Evolutionary conservation across 2,888 invertebrate genomes (phyloP), one percentile per base, ranked within the genome.

Genomic region (Dolichopus griseipennis): DNA sequence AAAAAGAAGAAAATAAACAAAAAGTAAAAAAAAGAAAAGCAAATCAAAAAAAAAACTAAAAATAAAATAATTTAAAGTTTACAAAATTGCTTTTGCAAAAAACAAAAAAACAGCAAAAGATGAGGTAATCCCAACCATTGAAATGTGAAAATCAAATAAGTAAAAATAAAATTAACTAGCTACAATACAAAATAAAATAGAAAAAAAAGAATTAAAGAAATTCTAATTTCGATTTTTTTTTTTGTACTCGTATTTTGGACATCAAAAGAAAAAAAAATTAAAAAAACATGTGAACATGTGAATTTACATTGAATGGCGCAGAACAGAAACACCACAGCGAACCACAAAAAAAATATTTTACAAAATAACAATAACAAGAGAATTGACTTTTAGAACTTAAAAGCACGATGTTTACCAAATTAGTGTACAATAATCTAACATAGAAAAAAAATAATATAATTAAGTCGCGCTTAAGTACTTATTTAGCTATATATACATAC

Each of bases 101-200:
- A 43, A 43, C 7, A 34, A 34, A 43, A 12, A 43, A 52, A 52
- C 2, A n/a, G 52, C 52, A n/a, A 52, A 52, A 52, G 52, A 52
- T 52, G 52, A 52, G 52, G 52, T 52, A 52, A 52, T 52, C 52
- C 52, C 15, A 52, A 27, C 52, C 18, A 52, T 52, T 52, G 15
- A 52, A 52, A 52, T 15, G n/a, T n/a, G n/a, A n/a, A n/a, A n/a
- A n/a, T n/a, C n/a, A n/a, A n/a, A n/a, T n/a, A n/a, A n/a, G n/a
- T n/a, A n/a, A n/a, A n/a, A n/a, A n/a, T n/a, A n/a, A n/a, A n/a
- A n/a, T n/a, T n/a, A n/a, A n/a, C n/a, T n/a, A n/a, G n/a, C n/a
- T 52, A 52, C 9, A 52, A 52, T 4, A 52, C 68, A 33, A 69
- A 67, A 62, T 67, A 69, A 63, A 52, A 66, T 33, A 37, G 65